These are phyloP conservation scores for Metacarcinus magister DNA, from an alignment of 2,888 invertebrate species.

Conservation along the genomic window DNA sequence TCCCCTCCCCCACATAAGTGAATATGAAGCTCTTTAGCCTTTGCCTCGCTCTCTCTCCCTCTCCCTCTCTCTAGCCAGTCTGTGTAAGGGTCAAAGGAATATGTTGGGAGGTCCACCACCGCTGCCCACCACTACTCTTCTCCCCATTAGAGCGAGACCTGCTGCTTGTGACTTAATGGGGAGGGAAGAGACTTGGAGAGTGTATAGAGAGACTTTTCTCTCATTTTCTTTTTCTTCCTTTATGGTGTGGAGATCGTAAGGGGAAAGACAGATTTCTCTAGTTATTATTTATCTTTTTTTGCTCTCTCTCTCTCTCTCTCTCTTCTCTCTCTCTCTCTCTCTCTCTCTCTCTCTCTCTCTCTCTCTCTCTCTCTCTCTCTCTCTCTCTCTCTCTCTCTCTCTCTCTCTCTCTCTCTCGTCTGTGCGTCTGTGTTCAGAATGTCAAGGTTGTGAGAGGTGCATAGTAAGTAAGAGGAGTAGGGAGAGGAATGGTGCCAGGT, in stretches of 20 bases:
- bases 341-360: background rate
- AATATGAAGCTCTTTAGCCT: background rate
- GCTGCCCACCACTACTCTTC: background rate
- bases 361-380: constrained; percentile 1
- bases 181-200: background rate
- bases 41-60: background rate
- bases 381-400: background rate
- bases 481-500: background rate
- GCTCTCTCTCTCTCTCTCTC: no score
- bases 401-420: background rate
- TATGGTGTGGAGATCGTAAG: background rate
- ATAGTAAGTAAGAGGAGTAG: background rate
- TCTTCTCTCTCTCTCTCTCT: constrained; percentile 6
- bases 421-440: background rate
- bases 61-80: background rate
- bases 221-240: background rate
- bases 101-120: no score
- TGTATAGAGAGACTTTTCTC: background rate
- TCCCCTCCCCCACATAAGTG: background rate
- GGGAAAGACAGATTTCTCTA: background rate
- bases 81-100: background rate
- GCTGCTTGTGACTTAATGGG: background rate
- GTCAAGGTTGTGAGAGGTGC: background rate
- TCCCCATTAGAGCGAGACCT: background rate
- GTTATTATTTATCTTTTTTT: background rate